Evolutionary conservation across 2,888 invertebrate species (phyloP), one percentile per base, ranked within the genome.

Genomic region (Lepidonotus clava): DNA sequence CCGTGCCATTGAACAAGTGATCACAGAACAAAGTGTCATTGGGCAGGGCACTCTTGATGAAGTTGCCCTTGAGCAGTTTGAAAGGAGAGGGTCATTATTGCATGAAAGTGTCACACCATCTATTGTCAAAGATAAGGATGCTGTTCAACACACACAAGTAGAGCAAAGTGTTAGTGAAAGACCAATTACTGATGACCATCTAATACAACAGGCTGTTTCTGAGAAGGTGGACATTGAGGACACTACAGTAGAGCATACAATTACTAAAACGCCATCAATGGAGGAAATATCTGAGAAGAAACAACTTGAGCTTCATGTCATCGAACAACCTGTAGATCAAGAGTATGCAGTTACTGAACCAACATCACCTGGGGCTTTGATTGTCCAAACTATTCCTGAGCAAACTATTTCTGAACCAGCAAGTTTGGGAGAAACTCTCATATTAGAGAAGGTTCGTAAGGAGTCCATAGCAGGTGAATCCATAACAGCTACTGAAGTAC

Each of bases 141-240:
- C 28, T 28, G 0, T 61, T 61, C 28, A 1, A 61, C 1, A 28
- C 61, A 53, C 28, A 4, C 61, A 61, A 28, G 61, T 38, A 21
- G 71, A 71, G 18, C 71, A 71, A 71, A 34, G 38, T 71, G 71
- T 71, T 34, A 21, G 34, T 71, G 71, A 71, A 71, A 34, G 28
- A 14, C 24, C 24, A 2, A 32, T 61, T 5, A 28, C 4, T 61
- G 61, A 61, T 61, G 61, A 61, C n/a, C 61, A 61, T 14, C 14
- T 61, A 5, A 61, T 61, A 2, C 61, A 61, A 28, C 61, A 61
- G 28, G 28, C 61, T 24, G 61, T 61, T 18, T 28, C 8, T n/a
- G 28, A 28, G 24, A 32, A 61, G 28, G 14, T 28, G 28, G 61
- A 4, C 2, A 24, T 61, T 61, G 28, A 61, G 24, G 61, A 61